Base-by-base conservation (phyloP, 1,140 invertebrate genomes). In the Lucilia sericata region DNA sequence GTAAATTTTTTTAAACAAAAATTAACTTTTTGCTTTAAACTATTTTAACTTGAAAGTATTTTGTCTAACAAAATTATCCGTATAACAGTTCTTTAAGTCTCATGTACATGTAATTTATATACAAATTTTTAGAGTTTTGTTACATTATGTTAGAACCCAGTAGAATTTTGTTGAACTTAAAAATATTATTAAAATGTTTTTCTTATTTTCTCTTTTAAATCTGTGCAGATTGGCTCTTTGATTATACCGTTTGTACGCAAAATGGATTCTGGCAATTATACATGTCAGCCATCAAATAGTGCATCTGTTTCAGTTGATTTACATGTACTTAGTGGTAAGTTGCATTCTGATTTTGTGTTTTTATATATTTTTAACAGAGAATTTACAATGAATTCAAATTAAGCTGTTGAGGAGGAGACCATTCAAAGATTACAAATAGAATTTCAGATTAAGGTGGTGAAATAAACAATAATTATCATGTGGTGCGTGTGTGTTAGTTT, bases 241-340 rank as follows among this genome's bases (percentile, higher is more conserved):
- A 93, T 94, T 84, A 97, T 98, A 88, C 95, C 95, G 88, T 94
- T 95, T 87, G 89, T 91, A 84, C 89, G 87, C 19, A 91, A 91
- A 84, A 88, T 88, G 85, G 90, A 91, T 78, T 90, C 90, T 49
- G 90, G 90, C 34, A 91, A 91, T 84, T 91, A 90, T 85, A 90
- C 90, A 82, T 91, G 90, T 86, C 88, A 88, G 85, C 90, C 90
- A 34, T 91, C 90, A 82, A 91, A 91, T 75, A 91, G 90, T 83
- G 88, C 86, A 83, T 86, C 89, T 51, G 88, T 91, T 25, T 89
- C 87, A 47, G 88, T 91, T 82, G 88, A 89, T 85, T 85, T 91
- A 84, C 90, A 91, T 86, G 90, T 91, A 34, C 85, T 91, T 13
- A 91, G 89, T 85, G 90, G 90, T 91, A 85, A 90, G 87, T 87